Percentiles rank a stretch among this genome's conserved stretches.
These are phyloP conservation scores for Gadus macrocephalus DNA, from an alignment of 2,113 vertebrate genomes.

Conservation along the genomic window DNA sequence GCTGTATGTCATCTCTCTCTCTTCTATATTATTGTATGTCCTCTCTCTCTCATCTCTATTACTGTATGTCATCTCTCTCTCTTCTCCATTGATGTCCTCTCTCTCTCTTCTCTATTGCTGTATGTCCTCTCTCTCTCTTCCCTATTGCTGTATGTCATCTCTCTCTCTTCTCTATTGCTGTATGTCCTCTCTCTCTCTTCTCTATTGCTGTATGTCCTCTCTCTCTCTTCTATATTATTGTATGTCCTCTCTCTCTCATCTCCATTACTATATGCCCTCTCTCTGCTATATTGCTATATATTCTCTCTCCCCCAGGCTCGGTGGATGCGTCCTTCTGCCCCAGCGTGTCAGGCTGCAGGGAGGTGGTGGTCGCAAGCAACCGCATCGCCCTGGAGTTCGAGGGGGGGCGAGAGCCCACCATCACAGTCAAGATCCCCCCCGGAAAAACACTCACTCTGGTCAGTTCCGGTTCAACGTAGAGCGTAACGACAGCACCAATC, in stretches of 20 bases:
- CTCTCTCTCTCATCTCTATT: background rate
- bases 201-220: too few species aligned
- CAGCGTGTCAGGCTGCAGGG: conserved; percentile 80
- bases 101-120: too few species aligned
- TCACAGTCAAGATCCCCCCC: conserved; percentile 78
- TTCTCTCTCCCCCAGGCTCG: conserved; percentile 64
- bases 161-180: too few species aligned
- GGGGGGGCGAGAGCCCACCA: conserved; percentile 60
- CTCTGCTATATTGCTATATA: background rate
- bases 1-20: background rate
- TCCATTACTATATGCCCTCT: too few species aligned
- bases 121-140: too few species aligned
- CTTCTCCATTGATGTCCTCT: too few species aligned
- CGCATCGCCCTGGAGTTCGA: conserved; percentile 76
- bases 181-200: too few species aligned
- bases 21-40: background rate
- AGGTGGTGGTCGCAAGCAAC: conserved; percentile 72
- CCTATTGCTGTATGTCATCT: too few species aligned
- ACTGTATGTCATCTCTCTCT: background rate
- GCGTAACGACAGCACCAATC: background rate
- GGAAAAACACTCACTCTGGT: conserved; percentile 82
- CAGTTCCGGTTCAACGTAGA: conserved; percentile 31
- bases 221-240: too few species aligned
- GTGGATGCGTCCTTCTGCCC: conserved; percentile 87
- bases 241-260: too few species aligned